Percentiles rank a stretch among this genome's conserved stretches.
These are phyloP conservation scores for Apamea crenata DNA, from an alignment of 2,888 invertebrate species.

Conservation along the genomic window DNA sequence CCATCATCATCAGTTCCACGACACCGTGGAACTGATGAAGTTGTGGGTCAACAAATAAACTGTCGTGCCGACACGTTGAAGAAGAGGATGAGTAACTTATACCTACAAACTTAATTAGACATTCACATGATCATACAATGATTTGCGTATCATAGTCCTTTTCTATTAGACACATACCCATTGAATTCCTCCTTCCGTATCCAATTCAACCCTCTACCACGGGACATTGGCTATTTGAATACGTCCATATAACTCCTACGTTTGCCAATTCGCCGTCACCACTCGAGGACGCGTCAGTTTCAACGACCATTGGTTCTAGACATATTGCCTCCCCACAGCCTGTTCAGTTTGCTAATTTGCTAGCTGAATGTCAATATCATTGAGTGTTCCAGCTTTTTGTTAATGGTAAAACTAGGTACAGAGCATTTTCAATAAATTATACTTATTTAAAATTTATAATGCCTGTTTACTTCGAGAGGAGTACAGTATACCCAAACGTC, in stretches of 20 bases:
- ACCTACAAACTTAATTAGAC: too few relatives aligned
- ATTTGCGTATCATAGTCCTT: too few relatives aligned
- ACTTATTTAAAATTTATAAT: not conserved
- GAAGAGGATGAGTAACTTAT: too few relatives aligned
- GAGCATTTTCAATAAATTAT: not conserved
- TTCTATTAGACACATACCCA: not conserved
- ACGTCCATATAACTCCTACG: conserved; percentile 33
- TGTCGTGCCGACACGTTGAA: too few relatives aligned
- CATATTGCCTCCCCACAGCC: conserved; percentile 30
- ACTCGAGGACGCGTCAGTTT: conserved; percentile 31
- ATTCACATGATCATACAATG: too few relatives aligned
- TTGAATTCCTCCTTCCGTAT: conserved; percentile 3
- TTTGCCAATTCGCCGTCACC: conserved; percentile 43
- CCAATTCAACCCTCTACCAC: not conserved
- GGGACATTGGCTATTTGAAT: conserved; percentile 46
- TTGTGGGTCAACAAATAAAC: too few relatives aligned
- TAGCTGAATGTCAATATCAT: conserved; percentile 14
- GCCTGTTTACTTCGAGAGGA: not conserved
- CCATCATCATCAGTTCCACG: too few relatives aligned
- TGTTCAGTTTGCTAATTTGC: conserved; percentile 37
- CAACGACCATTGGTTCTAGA: conserved; percentile 35
- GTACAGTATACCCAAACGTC: not conserved
- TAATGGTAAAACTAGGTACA: not conserved
- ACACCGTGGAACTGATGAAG: too few relatives aligned
- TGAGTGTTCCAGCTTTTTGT: not conserved